Evolutionary conservation across 2,888 invertebrate genomes (phyloP).

Genomic region (Eremobia ochroleuca): DNA sequence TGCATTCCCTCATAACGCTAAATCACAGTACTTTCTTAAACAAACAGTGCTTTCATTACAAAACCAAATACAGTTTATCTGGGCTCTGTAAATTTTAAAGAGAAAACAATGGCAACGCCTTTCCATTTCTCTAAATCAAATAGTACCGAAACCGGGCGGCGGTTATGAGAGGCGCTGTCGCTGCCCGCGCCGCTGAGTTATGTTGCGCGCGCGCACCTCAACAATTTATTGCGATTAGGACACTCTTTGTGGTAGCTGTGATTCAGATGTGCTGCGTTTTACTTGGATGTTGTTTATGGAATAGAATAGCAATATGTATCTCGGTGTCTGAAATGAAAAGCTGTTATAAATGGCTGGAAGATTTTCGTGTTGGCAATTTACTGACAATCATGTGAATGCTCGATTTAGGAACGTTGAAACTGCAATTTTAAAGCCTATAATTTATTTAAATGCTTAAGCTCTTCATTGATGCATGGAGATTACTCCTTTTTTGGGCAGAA

Average conservation of each 20-base stretch:
- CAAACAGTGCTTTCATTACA: constrained; percentile 80
- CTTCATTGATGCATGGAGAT: constrained; percentile 50
- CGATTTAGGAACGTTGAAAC: constrained; percentile 19
- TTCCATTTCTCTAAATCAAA: constrained; percentile 85
- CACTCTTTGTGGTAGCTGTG: constrained; percentile 72
- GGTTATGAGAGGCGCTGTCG: constrained; percentile 77
- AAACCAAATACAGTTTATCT: constrained; percentile 83
- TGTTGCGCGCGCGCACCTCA: constrained; percentile 70
- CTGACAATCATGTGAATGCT: constrained; percentile 23
- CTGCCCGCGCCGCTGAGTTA: constrained; percentile 71
- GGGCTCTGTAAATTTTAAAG: constrained; percentile 81
- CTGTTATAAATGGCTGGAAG: constrained; percentile 23
- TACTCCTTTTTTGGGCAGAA: constrained; percentile 36
- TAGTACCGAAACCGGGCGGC: constrained; percentile 69
- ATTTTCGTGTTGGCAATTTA: constrained; percentile 30
- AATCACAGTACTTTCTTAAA: constrained; percentile 75
- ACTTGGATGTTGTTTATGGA: constrained; percentile 53
- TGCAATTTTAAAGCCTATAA: constrained; percentile 33
- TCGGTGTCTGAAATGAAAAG: constrained; percentile 43
- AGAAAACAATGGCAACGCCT: constrained; percentile 85
- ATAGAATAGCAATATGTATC: constrained; percentile 52
- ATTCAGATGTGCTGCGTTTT: constrained; percentile 62
- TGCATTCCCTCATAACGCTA: constrained; percentile 69
- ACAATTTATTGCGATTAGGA: constrained; percentile 76
- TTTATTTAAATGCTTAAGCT: constrained; percentile 47